Percentiles rank a stretch among this genome's conserved stretches.
Evolutionary conservation across 2,888 invertebrate genomes (phyloP).

Genomic region (Steromphala cineraria): DNA sequence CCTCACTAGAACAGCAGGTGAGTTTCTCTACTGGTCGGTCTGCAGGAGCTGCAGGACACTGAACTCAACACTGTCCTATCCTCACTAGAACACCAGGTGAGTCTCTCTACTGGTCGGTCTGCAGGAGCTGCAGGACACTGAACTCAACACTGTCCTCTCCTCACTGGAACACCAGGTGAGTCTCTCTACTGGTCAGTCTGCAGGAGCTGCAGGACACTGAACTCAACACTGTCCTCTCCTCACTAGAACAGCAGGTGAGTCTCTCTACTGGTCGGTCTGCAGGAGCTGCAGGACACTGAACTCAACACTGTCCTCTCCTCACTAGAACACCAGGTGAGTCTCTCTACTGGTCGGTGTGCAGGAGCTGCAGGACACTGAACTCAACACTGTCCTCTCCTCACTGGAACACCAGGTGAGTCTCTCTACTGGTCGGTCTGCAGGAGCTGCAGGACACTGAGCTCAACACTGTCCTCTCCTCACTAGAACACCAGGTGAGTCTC

Average conservation of each 20-base stretch:
- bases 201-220: too few species aligned
- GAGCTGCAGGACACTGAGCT: too few species aligned
- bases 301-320: not conserved
- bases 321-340: not conserved
- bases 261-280: too few species aligned
- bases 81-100: not conserved
- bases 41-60: not conserved
- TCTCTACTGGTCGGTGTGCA: too few species aligned
- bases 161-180: not conserved
- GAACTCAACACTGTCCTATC: not conserved
- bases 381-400: too few species aligned
- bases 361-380: too few species aligned
- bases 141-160: not conserved
- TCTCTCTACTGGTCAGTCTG: not conserved
- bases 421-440: too few species aligned
- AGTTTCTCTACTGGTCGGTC: constrained; percentile 11
- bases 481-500: too few species aligned
- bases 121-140: constrained; percentile 41
- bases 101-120: constrained; percentile 27
- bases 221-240: not conserved
- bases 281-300: too few species aligned
- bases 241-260: not conserved
- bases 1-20: constrained; percentile 49
- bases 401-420: too few species aligned
- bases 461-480: too few species aligned